These are phyloP conservation scores for Aethes cnicana DNA, from an alignment of 2,888 invertebrate species.

Conservation along the genomic window DNA sequence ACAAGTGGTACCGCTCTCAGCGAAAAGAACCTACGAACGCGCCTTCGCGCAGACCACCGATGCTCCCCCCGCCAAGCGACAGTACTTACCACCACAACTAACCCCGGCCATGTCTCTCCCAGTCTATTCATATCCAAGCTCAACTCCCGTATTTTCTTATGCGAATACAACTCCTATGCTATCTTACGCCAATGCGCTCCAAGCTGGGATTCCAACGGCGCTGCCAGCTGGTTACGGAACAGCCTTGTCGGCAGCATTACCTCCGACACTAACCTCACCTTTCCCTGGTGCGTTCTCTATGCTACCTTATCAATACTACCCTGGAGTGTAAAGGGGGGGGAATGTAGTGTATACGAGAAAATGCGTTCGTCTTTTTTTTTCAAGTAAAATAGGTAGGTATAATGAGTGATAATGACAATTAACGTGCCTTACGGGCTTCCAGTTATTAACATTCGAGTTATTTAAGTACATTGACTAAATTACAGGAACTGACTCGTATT, in stretches of 20 bases:
- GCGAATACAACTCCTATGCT: slow-evolving; percentile 65
- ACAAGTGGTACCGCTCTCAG: slow-evolving; percentile 59
- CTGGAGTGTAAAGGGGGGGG: slow-evolving; percentile 45
- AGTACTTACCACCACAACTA: slow-evolving; percentile 67
- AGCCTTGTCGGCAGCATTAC: slow-evolving; percentile 57
- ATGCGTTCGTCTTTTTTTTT: slow-evolving; percentile 3
- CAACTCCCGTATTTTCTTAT: slow-evolving; percentile 70
- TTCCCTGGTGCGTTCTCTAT: slow-evolving; percentile 55
- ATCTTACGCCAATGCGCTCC: slow-evolving; percentile 58
- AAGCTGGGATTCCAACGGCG: slow-evolving; percentile 53
- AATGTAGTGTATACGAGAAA: neutral
- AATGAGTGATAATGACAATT: neutral
- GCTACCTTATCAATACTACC: slow-evolving; percentile 65
- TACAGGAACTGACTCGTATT: neutral
- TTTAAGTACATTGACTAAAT: slow-evolving; percentile 22
- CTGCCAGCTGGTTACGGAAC: slow-evolving; percentile 65
- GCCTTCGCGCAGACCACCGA: slow-evolving; percentile 84
- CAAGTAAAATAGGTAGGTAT: neutral
- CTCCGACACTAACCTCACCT: slow-evolving; percentile 52
- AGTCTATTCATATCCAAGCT: slow-evolving; percentile 78
- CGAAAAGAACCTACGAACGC: slow-evolving; percentile 88
- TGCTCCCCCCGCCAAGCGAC: slow-evolving; percentile 72
- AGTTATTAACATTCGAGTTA: slow-evolving; percentile 1
- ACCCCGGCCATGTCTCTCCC: slow-evolving; percentile 67
- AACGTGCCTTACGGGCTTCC: slow-evolving; percentile 18